Evolutionary conservation across 2,797 vertebrate genomes (phyloP), one percentile per base, ranked within the genome.

Genomic region (Podarcis siculus): DNA sequence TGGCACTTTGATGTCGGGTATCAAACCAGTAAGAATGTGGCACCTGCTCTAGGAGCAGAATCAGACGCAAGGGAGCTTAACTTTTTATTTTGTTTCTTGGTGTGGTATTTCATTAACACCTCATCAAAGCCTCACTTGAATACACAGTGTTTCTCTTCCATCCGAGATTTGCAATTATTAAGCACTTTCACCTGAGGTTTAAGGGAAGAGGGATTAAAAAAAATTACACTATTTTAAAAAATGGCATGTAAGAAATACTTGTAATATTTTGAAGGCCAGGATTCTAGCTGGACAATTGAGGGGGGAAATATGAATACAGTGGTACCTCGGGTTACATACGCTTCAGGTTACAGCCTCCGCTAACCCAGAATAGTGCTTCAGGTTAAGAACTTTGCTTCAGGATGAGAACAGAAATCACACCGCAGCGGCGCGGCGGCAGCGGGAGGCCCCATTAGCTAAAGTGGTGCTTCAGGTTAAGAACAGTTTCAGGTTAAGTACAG

Each of bases 11-110:
- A 82, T 94, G 82, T 87, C 87, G 91, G 30, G 58, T 58, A 90
- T 94, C 92, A 92, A 92, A 92, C 84, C 83, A 92, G 27, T 89
- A 89, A 89, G 77, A 93, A 87, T 37, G 72, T 35, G 77, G 49
- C 81, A 94, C 92, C 87, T 95, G 49, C 82, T 93, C 87, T 84
- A 90, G 87, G 71, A 85, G 37, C 84, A 67, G 8, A 79, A 89
- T 83, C 55, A 87, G 66, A 90, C 87, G 75, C 39, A 69, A 85
- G 37, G 55, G 84, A 91, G 39, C 86, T 92, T 45, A 86, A 85
- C 37, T 87, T 91, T 84, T 89, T 87, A 82, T 89, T 94, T 92
- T 82, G 76, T 89, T 93, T 93, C 82, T 81, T 81, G 23, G 75
- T 1, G 1, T 19, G 77, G 7, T 90, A 86, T 91, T 95, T 93